Conservation (phyloP, 2,113 vertebrate species). For the Orycteropus afer region DNA sequence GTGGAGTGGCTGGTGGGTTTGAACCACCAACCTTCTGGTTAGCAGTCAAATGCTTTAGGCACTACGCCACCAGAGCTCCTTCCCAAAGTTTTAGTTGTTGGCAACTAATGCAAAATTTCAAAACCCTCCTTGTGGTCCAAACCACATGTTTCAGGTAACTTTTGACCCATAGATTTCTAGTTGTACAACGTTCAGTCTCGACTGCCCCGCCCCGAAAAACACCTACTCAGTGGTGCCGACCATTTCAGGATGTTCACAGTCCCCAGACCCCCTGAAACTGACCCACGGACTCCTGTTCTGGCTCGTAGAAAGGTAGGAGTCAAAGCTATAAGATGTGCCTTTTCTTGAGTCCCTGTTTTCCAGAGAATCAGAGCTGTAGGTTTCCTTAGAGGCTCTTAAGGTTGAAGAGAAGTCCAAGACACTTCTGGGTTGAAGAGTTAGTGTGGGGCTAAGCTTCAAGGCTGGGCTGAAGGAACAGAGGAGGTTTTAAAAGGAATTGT, state of each 20-base stretch:
- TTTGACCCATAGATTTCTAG: background rate
- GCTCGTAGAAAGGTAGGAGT: background rate
- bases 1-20: too few relatives aligned
- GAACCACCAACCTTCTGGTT: too few relatives aligned
- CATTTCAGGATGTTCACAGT: background rate
- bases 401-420: background rate
- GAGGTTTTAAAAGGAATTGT: background rate
- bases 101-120: background rate
- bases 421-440: background rate
- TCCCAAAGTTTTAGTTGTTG: background rate
- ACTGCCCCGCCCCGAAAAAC: background rate
- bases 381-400: background rate
- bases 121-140: background rate
- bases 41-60: too few relatives aligned
- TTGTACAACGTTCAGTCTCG: background rate
- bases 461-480: background rate
- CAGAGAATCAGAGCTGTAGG: background rate
- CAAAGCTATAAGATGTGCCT: background rate
- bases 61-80: too few relatives aligned
- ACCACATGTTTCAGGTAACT: background rate
- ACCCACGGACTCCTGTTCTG: background rate
- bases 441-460: background rate
- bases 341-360: background rate
- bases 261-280: background rate
- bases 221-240: background rate